These are phyloP conservation scores for Clamator glandarius DNA, from an alignment of 2,797 vertebrate genomes.

Conservation along the genomic window DNA sequence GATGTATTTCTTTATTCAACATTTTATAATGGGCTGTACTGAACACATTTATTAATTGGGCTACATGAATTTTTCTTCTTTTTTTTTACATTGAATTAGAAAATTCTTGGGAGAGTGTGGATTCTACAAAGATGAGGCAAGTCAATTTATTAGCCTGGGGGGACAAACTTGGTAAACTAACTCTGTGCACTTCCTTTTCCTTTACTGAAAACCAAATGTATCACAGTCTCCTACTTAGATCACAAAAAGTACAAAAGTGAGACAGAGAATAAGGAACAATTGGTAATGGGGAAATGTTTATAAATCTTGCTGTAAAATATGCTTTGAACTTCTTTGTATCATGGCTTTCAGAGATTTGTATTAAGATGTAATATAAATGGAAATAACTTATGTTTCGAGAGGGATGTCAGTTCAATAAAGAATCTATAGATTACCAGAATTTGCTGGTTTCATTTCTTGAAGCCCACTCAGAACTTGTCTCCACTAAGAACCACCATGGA, in stretches of 20 bases:
- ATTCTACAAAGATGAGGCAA: not conserved
- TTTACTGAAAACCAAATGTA: constrained; percentile 61
- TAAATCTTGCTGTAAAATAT: constrained; percentile 62
- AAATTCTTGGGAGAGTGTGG: not conserved
- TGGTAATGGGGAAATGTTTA: constrained; percentile 40
- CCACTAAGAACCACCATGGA: not conserved
- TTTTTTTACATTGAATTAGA: not conserved
- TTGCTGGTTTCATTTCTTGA: constrained; percentile 19
- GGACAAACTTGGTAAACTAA: constrained; percentile 14
- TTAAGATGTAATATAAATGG: not conserved
- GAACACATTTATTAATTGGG: not conserved
- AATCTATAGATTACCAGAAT: constrained; percentile 29
- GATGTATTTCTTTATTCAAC: not conserved
- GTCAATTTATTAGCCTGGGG: not conserved
- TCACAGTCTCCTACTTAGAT: constrained; percentile 36
- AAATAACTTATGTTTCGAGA: constrained; percentile 16
- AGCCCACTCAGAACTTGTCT: not conserved
- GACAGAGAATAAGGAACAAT: constrained; percentile 53
- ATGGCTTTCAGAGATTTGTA: constrained; percentile 1
- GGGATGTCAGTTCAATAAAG: not conserved
- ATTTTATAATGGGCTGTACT: not conserved
- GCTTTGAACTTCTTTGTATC: not conserved
- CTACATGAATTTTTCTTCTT: not conserved
- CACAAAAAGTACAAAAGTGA: constrained; percentile 43
- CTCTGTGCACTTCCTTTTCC: constrained; percentile 50